Percentiles rank a stretch among this genome's conserved stretches.
Evolutionary conservation across 1,140 invertebrate species (phyloP).

Genomic region (Anastatus disparis): DNA sequence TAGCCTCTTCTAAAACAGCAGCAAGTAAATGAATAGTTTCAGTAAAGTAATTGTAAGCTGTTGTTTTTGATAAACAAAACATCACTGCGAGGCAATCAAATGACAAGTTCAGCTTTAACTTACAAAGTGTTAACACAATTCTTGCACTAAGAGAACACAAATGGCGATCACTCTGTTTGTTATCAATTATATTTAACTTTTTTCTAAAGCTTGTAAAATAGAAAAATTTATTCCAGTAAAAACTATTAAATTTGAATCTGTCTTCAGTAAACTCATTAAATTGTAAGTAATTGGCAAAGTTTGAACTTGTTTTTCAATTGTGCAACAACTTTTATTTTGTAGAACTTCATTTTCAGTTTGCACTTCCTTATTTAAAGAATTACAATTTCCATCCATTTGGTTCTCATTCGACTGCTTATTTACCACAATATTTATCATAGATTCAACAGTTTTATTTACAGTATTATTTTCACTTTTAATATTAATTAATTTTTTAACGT

Average conservation of each 20-base stretch:
- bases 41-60: conserved; percentile 20
- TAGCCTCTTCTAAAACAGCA: conserved; percentile 37
- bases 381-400: too few species aligned
- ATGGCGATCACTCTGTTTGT: background rate
- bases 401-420: background rate
- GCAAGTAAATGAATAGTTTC: conserved; percentile 29
- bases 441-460: background rate
- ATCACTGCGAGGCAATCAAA: background rate
- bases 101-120: background rate
- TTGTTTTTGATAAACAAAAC: background rate
- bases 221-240: background rate
- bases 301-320: background rate
- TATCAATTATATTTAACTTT: background rate
- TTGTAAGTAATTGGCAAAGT: background rate
- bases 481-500: too few species aligned
- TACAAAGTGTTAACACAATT: background rate
- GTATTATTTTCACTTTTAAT: background rate
- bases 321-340: too few species aligned
- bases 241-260: background rate
- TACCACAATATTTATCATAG: background rate
- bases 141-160: background rate
- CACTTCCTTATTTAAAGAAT: too few species aligned
- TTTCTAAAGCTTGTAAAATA: background rate
- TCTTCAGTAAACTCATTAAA: background rate
- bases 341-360: too few species aligned